These are phyloP conservation scores for Myotis myotis DNA, from an alignment of 2,797 vertebrate species.

Conservation along the genomic window DNA sequence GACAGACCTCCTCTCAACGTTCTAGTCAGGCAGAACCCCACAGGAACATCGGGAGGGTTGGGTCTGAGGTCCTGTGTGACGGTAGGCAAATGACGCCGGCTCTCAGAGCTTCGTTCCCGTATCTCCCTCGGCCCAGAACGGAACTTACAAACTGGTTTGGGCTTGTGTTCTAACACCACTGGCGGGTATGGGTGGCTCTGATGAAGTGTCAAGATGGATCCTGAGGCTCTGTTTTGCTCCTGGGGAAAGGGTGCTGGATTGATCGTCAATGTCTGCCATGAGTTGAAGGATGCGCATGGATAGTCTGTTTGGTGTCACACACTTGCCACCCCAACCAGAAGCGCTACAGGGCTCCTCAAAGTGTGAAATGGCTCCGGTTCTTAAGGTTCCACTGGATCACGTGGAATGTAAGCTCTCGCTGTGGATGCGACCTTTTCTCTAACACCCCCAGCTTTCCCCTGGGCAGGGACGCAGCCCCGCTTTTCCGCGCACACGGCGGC, in stretches of 20 bases:
- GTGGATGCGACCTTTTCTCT: neutral
- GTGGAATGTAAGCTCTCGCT: neutral
- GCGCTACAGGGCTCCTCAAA: neutral
- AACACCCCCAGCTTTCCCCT: neutral
- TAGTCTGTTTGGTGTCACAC: neutral
- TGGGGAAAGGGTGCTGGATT: neutral
- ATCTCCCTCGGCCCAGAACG: neutral
- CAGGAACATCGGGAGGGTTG: neutral
- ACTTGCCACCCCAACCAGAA: neutral
- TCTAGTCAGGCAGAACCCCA: neutral
- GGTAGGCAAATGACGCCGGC: fast-evolving
- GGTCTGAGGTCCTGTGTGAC: neutral
- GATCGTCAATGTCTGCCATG: neutral
- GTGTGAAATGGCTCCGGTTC: neutral
- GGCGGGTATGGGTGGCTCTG: neutral
- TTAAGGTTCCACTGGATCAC: neutral
- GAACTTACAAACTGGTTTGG: too few relatives aligned
- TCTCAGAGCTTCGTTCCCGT: neutral
- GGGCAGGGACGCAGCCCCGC: neutral
- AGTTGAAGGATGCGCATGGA: too few relatives aligned
- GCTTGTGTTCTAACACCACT: neutral
- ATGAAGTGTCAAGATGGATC: neutral
- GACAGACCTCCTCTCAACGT: neutral
- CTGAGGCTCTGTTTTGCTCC: neutral
- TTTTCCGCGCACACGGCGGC: neutral